Conservation (phyloP, 1,140 invertebrate species). For the Macrobrachium rosenbergii region DNA sequence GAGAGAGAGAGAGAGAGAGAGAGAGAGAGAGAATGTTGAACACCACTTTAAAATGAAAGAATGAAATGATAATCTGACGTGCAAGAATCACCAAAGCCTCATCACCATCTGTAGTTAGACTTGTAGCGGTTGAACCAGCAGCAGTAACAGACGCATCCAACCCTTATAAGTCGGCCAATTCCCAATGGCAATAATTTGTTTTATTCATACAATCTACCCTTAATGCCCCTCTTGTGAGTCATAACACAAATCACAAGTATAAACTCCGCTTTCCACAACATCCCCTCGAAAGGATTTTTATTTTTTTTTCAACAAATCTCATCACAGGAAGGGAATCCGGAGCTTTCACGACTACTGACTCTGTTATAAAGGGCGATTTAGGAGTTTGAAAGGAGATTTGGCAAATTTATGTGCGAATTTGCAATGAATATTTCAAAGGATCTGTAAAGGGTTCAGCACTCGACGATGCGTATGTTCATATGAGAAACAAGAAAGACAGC, state of each 20-base stretch:
- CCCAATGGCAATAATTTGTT: slow-evolving; percentile 58
- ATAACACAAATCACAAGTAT: slow-evolving; percentile 54
- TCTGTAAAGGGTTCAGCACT: no score
- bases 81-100: background rate
- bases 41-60: background rate
- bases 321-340: no score
- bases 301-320: no score
- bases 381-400: no score
- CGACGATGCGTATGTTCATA: no score
- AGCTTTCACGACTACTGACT: no score
- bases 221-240: slow-evolving; percentile 49
- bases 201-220: slow-evolving; percentile 55
- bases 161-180: background rate
- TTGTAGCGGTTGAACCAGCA: slow-evolving; percentile 10
- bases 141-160: background rate
- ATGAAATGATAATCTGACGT: background rate
- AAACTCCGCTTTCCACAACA: slow-evolving; percentile 24
- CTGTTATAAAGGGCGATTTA: no score
- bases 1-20: slow-evolving; percentile 34
- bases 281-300: background rate
- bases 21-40: background rate
- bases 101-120: background rate
- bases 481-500: no score
- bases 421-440: no score
- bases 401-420: no score